These are phyloP conservation scores for Quiscalus mexicanus DNA, from an alignment of 2,113 vertebrate species.

Conservation along the genomic window DNA sequence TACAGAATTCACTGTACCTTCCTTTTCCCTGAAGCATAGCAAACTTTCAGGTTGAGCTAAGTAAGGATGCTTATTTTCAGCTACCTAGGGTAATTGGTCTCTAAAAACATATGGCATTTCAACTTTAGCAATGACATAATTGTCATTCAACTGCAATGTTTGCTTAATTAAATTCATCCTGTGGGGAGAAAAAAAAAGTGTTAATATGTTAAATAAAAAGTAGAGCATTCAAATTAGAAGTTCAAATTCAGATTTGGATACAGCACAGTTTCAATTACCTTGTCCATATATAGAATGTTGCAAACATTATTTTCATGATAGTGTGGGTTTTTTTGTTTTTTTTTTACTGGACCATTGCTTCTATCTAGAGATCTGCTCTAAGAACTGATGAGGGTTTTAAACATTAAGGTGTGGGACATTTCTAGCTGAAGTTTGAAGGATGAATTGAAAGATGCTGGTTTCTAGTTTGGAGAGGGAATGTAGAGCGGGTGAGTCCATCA, in stretches of 20 bases:
- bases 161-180: neutral
- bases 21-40: neutral
- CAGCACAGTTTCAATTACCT: neutral
- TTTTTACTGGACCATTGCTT: neutral
- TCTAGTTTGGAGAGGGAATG: neutral
- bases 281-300: neutral
- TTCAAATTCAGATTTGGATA: neutral
- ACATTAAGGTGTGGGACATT: neutral
- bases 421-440: neutral
- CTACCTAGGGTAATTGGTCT: neutral
- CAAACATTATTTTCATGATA: neutral
- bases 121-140: neutral
- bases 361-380: neutral
- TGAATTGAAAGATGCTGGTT: neutral
- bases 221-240: neutral
- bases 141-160: neutral
- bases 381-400: neutral
- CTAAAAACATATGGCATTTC: slow-evolving; percentile 23
- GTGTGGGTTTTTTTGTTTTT: neutral
- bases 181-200: neutral
- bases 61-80: neutral
- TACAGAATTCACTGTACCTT: neutral
- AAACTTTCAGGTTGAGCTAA: neutral
- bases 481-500: neutral
- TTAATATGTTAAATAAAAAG: neutral